Conservation (phyloP, 2,888 invertebrate species). For the Rhamphomyia laevipes region DNA sequence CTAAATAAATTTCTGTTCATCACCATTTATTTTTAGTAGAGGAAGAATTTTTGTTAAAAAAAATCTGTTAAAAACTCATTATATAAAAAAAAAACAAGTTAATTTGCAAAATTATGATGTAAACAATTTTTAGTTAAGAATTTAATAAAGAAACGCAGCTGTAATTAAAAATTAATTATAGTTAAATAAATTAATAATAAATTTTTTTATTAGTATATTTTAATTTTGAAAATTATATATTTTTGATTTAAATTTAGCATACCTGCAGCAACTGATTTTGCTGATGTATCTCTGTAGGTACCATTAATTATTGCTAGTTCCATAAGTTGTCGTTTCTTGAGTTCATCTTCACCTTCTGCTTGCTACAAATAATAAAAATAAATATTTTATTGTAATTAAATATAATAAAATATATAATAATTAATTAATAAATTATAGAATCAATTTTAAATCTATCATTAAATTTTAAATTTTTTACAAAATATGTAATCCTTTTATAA, state of each 20-base stretch:
- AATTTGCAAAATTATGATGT: too few species aligned
- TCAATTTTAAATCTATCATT: too few species aligned
- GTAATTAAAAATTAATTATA: conserved; percentile 3
- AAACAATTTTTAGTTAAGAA: too few species aligned
- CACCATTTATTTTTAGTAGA: too few species aligned
- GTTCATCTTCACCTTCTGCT: conserved; percentile 99
- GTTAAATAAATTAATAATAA: conserved; percentile 4
- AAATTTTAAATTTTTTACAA: too few species aligned
- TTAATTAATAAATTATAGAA: too few species aligned
- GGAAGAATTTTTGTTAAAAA: too few species aligned
- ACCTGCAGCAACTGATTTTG: conserved; percentile 80
- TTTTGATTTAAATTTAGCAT: conserved; percentile 24
- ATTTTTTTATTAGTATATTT: conserved; percentile 2
- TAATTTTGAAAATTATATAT: conserved; percentile 1
- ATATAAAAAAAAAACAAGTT: too few species aligned
- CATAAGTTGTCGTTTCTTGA: conserved; percentile 99
- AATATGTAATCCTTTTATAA: too few species aligned
- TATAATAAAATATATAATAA: too few species aligned
- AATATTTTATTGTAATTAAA: not conserved
- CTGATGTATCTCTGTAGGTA: conserved; percentile 93
- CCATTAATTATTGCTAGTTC: conserved; percentile 99
- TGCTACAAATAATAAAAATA: conserved; percentile 45
- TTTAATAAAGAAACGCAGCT: not conserved
- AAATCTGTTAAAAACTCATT: too few species aligned
- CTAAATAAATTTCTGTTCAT: too few species aligned